Evolutionary conservation across 2,888 invertebrate species (phyloP).

Genomic region (Conops quadrifasciatus): DNA sequence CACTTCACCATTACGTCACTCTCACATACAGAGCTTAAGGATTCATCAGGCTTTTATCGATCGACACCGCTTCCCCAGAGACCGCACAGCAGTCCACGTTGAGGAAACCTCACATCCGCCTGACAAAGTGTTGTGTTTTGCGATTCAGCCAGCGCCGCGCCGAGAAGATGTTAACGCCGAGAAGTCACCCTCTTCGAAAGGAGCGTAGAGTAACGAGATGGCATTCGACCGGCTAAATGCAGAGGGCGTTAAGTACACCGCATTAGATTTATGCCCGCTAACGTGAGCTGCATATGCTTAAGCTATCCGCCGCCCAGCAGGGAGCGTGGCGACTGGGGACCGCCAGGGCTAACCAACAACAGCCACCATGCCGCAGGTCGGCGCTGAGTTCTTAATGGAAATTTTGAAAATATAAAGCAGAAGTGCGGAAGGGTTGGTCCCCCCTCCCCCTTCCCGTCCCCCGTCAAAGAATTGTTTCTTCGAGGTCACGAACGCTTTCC

Average conservation of each 20-base stretch:
- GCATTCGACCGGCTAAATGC: slow-evolving; percentile 33
- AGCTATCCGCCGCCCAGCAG: slow-evolving; percentile 43
- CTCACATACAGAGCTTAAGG: neutral
- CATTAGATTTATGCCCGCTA: slow-evolving; percentile 62
- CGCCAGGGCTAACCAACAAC: slow-evolving; percentile 61
- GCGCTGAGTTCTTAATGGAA: slow-evolving; percentile 40
- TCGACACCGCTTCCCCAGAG: slow-evolving; percentile 49
- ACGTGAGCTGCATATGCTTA: slow-evolving; percentile 65
- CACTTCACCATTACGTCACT: too few relatives aligned
- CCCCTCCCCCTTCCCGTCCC: too few relatives aligned
- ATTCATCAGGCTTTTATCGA: slow-evolving; percentile 6
- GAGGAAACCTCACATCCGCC: slow-evolving; percentile 50
- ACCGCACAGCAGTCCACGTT: slow-evolving; percentile 64
- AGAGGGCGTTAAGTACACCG: slow-evolving; percentile 53
- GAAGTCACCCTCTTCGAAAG: slow-evolving; percentile 38
- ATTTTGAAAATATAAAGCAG: slow-evolving; percentile 25
- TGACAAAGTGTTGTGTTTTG: slow-evolving; percentile 18
- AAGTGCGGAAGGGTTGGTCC: slow-evolving; percentile 29
- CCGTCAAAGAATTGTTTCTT: neutral
- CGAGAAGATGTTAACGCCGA: slow-evolving; percentile 14
- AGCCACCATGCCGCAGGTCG: slow-evolving; percentile 52
- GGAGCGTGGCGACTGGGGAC: slow-evolving; percentile 41
- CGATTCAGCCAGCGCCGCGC: neutral
- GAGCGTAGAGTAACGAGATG: slow-evolving; percentile 10
- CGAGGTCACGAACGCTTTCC: neutral